Evolutionary conservation across 2,888 invertebrate species (phyloP), one percentile per base, ranked within the genome.

Genomic region (Leucania comma): DNA sequence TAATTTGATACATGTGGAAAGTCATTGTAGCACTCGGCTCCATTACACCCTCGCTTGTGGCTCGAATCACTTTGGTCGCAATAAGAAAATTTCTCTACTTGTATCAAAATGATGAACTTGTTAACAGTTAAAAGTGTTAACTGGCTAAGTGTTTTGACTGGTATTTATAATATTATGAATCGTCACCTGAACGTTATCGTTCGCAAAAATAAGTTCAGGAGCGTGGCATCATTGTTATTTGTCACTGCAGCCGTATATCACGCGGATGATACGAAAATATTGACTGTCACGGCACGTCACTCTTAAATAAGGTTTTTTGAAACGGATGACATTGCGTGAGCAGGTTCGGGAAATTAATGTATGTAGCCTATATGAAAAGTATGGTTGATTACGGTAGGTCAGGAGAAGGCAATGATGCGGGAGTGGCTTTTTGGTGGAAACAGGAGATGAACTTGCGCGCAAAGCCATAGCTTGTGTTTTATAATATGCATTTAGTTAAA

Each of bases 241-340:
- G 81, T 85, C 86, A 85, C n/a, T 20, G 42, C 59, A 46, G 6
- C 62, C 68, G 71, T 85, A 81, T 69, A 78, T 85, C 86, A 85
- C 46, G 58, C 32, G 61, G 65, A 59, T 67, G 57, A 72, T 75
- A 70, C 69, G 64, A 75, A 73, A 79, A 76, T 82, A 75, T 84
- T 60, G 70, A 64, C 69, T 78, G 82, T 71, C 81, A 81, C 65
- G 63, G 56, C 24, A 54, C 51, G 67, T 58, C 74, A 75, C 51
- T 67, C 75, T 68, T 59, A 75, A 75, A 77, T 77, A 64, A 74
- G 59, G 73, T 69, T 83, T 84, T 75, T 57, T 61, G 24, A 68
- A 54, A 50, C 63, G 24, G 22, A 59, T 48, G 57, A 14, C 50
- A 32, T n/a, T 42, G 56, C 26, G 32, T 60, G 32, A 17, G 32